Base-by-base conservation (phyloP, 2,888 invertebrate species). In the Lycia hirtaria region DNA sequence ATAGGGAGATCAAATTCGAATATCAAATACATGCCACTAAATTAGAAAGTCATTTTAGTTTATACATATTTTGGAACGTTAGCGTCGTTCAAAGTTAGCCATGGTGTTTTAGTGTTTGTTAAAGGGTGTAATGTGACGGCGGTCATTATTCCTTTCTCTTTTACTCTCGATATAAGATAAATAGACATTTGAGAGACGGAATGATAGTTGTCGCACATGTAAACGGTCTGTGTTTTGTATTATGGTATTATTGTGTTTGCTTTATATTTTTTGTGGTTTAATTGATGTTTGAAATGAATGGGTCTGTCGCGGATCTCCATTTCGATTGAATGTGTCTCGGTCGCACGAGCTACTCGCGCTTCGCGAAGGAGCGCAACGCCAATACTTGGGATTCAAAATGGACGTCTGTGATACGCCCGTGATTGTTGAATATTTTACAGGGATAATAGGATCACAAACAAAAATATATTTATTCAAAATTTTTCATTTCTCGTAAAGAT, bases 201-300 rank as follows among this genome's bases (percentile, higher is more conserved):
- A 37, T 10, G n/a, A n/a, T n/a, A 20, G 4, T 35, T 17, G 7
- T 9, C 0, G 10, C 9, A 15, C 9, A 7, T 20, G 19, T 37
- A n/a, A 37, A 22, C 12, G 40, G 12, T 1, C n/a, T 40, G 20
- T 17, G 1, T 10, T 41, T 17, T 6, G 7, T 33, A 17, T 26
- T 19, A 24, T 5, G 53, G 44, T 35, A 35, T 30, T 37, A 15
- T 40, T 52, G 52, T 41, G 48, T 32, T 45, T 47, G 24, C 47
- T 47, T 24, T 6, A 7, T 17, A 10, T 35, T 40, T n/a, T 9
- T 48, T 38, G 14, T 10, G 37, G 22, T 33, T 20, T 12, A 4
- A 20, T n/a, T n/a, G n/a, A 22, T 48, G 9, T 43, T 9, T 20
- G 19, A 30, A 44, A 53, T 38, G n/a, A n/a, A n/a, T n/a, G n/a